phyloP scores from a whole-genome alignment of 2,113 vertebrate genomes.

The Campylorhamphus procurvoides region DNA sequence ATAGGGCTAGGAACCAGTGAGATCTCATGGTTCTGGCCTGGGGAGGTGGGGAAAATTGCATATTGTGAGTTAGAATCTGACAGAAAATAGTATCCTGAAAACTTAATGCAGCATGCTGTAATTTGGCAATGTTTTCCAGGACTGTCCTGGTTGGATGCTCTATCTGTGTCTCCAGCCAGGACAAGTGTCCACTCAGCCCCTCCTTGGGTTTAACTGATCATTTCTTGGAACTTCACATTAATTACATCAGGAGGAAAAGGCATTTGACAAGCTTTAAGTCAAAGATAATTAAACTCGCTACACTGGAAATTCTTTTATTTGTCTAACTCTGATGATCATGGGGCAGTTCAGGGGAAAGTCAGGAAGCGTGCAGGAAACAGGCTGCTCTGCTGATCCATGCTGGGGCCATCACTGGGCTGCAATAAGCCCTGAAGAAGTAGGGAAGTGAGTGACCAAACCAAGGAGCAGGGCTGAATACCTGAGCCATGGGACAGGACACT shows the following conservation, averaged over 20 bases:
- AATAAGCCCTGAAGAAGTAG: background rate
- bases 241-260: background rate
- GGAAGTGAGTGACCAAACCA: background rate
- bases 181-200: background rate
- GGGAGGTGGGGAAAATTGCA: background rate
- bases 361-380: background rate
- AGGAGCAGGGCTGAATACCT: background rate
- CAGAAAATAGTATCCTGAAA: background rate
- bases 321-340: background rate
- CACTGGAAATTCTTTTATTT: conserved; percentile 17
- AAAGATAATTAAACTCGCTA: background rate
- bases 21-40: background rate
- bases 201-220: background rate
- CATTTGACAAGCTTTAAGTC: background rate
- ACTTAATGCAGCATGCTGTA: background rate
- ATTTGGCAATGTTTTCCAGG: background rate
- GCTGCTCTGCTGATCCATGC: background rate
- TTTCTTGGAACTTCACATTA: conserved; percentile 38
- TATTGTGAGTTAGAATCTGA: background rate
- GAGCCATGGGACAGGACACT: background rate
- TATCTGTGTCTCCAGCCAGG: background rate
- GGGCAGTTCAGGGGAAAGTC: background rate
- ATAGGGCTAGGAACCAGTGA: background rate
- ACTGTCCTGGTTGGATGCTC: background rate
- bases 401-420: background rate